phyloP scores from a whole-genome alignment of 1,140 invertebrate species.

The Chironomus striatipennis region DNA sequence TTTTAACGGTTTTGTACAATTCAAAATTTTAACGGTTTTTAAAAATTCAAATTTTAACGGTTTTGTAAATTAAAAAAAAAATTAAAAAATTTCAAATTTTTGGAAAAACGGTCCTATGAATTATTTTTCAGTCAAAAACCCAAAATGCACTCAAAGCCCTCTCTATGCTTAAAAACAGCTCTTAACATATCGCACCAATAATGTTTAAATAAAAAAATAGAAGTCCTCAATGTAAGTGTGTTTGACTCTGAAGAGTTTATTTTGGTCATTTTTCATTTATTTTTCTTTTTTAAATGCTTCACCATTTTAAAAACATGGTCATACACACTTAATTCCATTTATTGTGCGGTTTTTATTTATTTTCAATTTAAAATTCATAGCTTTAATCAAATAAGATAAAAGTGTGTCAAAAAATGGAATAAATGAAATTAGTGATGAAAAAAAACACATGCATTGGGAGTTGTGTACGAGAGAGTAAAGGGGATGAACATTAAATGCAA shows the following conservation, averaged over 20 bases:
- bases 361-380: background rate
- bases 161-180: background rate
- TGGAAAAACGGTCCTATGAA: background rate
- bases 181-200: background rate
- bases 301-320: background rate
- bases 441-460: background rate
- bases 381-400: conserved; percentile 3
- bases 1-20: no score
- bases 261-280: conserved; percentile 2
- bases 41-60: background rate
- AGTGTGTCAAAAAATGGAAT: background rate
- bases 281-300: background rate
- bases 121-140: background rate
- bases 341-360: background rate
- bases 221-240: background rate
- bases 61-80: no score
- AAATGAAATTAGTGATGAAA: background rate
- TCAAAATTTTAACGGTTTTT: no score
- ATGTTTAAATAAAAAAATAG: background rate
- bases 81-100: background rate
- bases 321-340: background rate
- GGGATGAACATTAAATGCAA: background rate
- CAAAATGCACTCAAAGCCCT: background rate
- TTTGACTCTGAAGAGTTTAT: background rate
- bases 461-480: no score